Evolutionary conservation across 2,113 vertebrate species (phyloP).

Genomic region (Labrus mixtus): DNA sequence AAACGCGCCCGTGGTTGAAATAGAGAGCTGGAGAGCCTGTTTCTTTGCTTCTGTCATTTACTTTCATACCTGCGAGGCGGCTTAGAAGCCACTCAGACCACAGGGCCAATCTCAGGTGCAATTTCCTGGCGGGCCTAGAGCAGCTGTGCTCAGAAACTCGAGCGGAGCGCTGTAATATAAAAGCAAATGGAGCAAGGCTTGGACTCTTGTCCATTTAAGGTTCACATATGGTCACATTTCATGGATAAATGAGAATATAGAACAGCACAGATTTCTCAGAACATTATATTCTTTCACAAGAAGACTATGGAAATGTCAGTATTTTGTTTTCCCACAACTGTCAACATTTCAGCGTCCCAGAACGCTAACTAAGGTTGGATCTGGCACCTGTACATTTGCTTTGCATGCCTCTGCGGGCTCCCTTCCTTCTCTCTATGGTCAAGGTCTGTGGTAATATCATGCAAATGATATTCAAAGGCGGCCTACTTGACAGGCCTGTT

Average conservation of each 20-base stretch:
- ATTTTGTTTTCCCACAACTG: slow-evolving; percentile 36
- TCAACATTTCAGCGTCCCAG: background rate
- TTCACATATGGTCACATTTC: slow-evolving; percentile 49
- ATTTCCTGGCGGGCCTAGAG: slow-evolving; percentile 61
- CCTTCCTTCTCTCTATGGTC: slow-evolving; percentile 7
- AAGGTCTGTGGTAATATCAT: slow-evolving; percentile 59
- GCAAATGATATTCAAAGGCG: slow-evolving; percentile 61
- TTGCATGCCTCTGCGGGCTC: slow-evolving; percentile 33
- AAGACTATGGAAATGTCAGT: slow-evolving; percentile 1
- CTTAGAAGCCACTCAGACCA: slow-evolving; percentile 59
- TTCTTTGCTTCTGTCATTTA: slow-evolving; percentile 56
- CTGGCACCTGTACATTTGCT: slow-evolving; percentile 55
- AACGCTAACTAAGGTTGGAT: slow-evolving; percentile 28
- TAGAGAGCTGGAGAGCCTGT: slow-evolving; percentile 31
- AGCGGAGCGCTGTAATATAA: slow-evolving; percentile 35
- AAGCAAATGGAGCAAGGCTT: slow-evolving; percentile 60
- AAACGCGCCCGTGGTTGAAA: slow-evolving; percentile 30
- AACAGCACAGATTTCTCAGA: slow-evolving; percentile 17
- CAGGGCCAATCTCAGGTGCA: slow-evolving; percentile 73
- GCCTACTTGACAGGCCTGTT: slow-evolving; percentile 49
- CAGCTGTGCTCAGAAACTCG: slow-evolving; percentile 67
- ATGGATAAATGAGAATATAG: slow-evolving; percentile 41
- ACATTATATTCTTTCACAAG: slow-evolving; percentile 1
- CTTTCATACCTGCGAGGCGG: slow-evolving; percentile 52
- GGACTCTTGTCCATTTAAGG: slow-evolving; percentile 36